These are phyloP conservation scores for Drosophila affinis DNA, from an alignment of 2,888 invertebrate genomes.

Conservation along the genomic window DNA sequence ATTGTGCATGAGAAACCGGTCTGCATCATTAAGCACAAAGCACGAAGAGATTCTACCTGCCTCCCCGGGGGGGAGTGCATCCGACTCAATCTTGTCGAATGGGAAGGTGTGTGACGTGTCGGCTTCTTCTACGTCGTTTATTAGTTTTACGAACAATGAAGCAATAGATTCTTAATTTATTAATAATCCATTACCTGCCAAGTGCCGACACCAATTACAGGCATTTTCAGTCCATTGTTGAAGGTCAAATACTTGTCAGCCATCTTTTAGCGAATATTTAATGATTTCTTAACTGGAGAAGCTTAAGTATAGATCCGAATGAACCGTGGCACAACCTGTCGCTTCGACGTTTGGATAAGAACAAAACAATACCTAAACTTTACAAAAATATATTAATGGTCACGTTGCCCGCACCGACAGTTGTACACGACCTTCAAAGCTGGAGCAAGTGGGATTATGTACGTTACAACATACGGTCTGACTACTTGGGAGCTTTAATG, in stretches of 20 bases:
- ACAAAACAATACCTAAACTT: background rate
- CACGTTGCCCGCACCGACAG: background rate
- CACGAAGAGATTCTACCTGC: slow-evolving; percentile 5
- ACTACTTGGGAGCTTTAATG: background rate
- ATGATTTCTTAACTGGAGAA: background rate
- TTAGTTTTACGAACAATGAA: slow-evolving; percentile 2
- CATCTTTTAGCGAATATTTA: slow-evolving; percentile 12
- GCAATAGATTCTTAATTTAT: background rate
- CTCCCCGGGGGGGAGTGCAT: background rate
- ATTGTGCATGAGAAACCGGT: slow-evolving; percentile 36
- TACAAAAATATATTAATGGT: background rate
- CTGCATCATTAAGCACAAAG: background rate
- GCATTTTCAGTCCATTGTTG: slow-evolving; percentile 87
- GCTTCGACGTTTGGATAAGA: slow-evolving; percentile 6
- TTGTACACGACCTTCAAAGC: background rate
- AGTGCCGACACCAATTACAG: slow-evolving; percentile 90
- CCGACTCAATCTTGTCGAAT: slow-evolving; percentile 9
- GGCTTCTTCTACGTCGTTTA: background rate
- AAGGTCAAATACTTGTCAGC: slow-evolving; percentile 77
- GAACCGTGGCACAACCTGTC: slow-evolving; percentile 2
- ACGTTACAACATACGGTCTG: background rate
- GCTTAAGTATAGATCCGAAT: no score
- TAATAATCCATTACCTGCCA: slow-evolving; percentile 87
- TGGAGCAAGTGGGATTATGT: background rate
- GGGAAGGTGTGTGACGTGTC: slow-evolving; percentile 28